These are phyloP conservation scores for Rousettus madagascariensis DNA, from an alignment of 2,797 vertebrate species.

Conservation along the genomic window DNA sequence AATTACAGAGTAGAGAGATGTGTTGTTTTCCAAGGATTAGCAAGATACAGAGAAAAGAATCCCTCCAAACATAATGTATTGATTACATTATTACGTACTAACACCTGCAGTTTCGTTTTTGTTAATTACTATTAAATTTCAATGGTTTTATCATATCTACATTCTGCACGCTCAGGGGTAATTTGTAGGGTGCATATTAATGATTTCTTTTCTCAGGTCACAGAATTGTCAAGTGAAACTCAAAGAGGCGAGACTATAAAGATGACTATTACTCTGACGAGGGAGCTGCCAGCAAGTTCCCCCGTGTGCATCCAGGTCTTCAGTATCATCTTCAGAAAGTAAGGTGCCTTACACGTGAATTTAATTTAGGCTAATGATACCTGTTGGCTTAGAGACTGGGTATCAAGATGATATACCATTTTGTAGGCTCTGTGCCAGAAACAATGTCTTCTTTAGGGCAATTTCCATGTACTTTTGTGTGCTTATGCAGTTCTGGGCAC, in stretches of 20 bases:
- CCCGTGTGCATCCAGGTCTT: constrained; percentile 81
- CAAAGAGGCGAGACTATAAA: constrained; percentile 68
- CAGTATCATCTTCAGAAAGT: constrained; percentile 82
- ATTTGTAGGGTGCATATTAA: background rate
- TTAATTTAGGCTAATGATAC: background rate
- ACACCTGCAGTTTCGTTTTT: background rate
- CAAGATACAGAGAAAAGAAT: background rate
- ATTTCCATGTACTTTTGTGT: fast-evolving
- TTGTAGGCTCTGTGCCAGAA: background rate
- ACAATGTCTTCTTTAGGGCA: background rate
- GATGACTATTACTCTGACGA: constrained; percentile 77
- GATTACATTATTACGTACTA: background rate
- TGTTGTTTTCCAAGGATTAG: background rate
- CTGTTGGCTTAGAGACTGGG: background rate
- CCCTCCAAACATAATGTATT: background rate
- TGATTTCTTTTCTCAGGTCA: constrained; percentile 70
- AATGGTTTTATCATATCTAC: background rate
- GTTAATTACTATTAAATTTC: background rate
- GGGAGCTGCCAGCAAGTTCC: constrained; percentile 69
- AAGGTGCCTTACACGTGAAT: constrained; percentile 28
- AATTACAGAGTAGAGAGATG: background rate
- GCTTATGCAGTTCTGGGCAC: too few relatives aligned
- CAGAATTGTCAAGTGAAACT: constrained; percentile 76
- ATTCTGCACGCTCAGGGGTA: background rate
- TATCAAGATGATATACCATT: background rate